phyloP scores from a whole-genome alignment of 2,797 vertebrate genomes.

The Sebastes oblongus region DNA sequence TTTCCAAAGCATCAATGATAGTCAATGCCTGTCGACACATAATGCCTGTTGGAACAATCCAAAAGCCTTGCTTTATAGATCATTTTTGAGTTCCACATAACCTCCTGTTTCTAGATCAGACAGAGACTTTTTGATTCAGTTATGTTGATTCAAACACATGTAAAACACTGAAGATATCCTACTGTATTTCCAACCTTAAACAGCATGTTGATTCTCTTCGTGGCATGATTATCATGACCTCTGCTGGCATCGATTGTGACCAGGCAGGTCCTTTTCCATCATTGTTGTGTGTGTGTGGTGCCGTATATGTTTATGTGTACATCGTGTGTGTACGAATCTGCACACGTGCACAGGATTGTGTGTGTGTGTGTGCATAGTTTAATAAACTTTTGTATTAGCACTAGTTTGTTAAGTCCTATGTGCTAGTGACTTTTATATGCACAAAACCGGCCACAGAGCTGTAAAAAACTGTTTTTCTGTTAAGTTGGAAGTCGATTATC shows the following conservation, averaged over 20 bases:
- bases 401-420: conserved; percentile 61
- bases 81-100: conserved; percentile 37
- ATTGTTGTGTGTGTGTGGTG: conserved; percentile 5
- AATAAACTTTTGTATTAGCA: conserved; percentile 61
- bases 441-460: conserved; percentile 56
- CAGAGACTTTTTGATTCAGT: conserved; percentile 13
- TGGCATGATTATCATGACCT: conserved; percentile 55
- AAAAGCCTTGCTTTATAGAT: conserved; percentile 57
- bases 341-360: conserved; percentile 6
- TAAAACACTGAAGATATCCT: conserved; percentile 18
- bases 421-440: conserved; percentile 70
- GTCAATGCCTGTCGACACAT: conserved; percentile 60
- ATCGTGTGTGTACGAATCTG: conserved; percentile 19
- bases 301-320: conserved; percentile 11
- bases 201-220: conserved; percentile 51
- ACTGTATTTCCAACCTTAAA: conserved; percentile 17
- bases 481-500: conserved; percentile 38
- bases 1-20: conserved; percentile 71
- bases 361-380: conserved; percentile 37
- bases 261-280: conserved; percentile 51
- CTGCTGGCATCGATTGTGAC: conserved; percentile 32
- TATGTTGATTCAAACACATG: conserved; percentile 23
- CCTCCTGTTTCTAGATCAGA: conserved; percentile 35
- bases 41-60: conserved; percentile 70
- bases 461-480: conserved; percentile 37